phyloP scores from a whole-genome alignment of 2,888 invertebrate genomes.

The Cephonodes hylas region DNA sequence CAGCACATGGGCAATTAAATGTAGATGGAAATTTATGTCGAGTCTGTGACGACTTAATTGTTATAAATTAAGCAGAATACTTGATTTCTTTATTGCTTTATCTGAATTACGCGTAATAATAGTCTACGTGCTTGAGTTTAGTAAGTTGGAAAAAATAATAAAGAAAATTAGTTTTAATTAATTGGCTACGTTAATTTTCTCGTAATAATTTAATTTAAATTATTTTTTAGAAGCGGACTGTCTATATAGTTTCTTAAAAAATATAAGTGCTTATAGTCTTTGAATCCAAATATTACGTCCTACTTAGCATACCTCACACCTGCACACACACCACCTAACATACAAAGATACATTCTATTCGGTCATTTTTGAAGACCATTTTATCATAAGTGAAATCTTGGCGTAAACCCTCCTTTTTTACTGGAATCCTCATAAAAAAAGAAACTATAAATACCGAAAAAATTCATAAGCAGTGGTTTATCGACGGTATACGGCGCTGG shows the following conservation, averaged over 20 bases:
- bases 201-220: background rate
- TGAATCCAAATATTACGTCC: too few species aligned
- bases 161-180: background rate
- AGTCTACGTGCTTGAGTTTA: background rate
- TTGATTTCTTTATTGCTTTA: background rate
- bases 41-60: background rate
- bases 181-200: background rate
- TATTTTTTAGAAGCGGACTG: too few species aligned
- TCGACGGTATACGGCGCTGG: background rate
- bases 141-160: background rate
- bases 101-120: background rate
- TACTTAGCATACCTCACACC: too few species aligned
- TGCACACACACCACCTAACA: background rate
- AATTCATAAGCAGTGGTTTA: slow-evolving; percentile 4
- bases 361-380: background rate
- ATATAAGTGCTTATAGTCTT: too few species aligned
- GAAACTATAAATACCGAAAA: background rate
- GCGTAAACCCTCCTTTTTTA: background rate
- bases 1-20: background rate
- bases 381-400: background rate
- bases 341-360: too few species aligned
- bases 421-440: background rate
- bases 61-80: background rate
- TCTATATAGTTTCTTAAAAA: too few species aligned
- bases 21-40: background rate